Conservation (phyloP, 2,113 vertebrate genomes). For the Rhinoptilus africanus region DNA sequence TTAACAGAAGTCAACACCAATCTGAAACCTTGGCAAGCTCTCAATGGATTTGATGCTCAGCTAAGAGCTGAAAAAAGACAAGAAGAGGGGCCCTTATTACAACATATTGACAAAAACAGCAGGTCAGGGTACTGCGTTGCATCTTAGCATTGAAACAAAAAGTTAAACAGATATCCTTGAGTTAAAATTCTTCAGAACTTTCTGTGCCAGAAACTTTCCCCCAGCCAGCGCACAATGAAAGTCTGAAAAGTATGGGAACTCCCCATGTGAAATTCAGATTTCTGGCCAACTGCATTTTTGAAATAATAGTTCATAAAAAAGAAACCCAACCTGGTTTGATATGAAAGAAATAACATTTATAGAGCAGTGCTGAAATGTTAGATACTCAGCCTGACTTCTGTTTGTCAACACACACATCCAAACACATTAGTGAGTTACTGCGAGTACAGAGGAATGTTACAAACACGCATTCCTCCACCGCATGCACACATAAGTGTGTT, state of each 20-base stretch:
- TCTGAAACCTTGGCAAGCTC: not conserved
- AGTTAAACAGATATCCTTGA: not conserved
- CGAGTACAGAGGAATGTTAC: not conserved
- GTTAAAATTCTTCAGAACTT: not conserved
- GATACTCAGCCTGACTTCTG: not conserved
- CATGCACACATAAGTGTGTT: rapidly evolving
- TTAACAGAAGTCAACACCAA: not conserved
- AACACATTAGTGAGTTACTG: not conserved
- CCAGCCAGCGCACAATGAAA: not conserved
- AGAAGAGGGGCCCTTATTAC: not conserved
- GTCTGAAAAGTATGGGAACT: not conserved
- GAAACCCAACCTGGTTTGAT: not conserved
- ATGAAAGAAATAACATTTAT: not conserved
- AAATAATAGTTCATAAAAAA: not conserved
- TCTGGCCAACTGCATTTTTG: not conserved
- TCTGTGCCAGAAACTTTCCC: not conserved
- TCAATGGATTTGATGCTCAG: not conserved
- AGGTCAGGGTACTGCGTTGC: not conserved
- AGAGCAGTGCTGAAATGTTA: not conserved
- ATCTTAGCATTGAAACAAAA: not conserved
- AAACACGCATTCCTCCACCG: rapidly evolving
- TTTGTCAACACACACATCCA: not conserved
- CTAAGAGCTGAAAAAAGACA: not conserved
- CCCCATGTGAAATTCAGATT: not conserved
- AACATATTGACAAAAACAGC: not conserved